Percentiles rank a stretch among this genome's conserved stretches.
phyloP scores from a whole-genome alignment of 2,113 vertebrate genomes.

The Sinocyclocheilus grahami region DNA sequence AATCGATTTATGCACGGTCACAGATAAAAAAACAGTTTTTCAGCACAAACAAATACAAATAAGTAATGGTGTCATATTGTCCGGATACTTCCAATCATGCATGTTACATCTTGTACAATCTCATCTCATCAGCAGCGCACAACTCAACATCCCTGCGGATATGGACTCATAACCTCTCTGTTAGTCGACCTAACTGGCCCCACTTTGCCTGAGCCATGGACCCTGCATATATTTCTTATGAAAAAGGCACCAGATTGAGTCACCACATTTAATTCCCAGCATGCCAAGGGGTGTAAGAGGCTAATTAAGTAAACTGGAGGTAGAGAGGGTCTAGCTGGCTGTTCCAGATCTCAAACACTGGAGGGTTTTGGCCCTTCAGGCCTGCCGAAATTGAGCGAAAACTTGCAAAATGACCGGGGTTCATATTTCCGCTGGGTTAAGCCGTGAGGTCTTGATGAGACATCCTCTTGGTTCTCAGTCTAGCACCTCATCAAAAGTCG shows the following conservation, averaged over 20 bases:
- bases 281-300: slow-evolving; percentile 42
- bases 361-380: slow-evolving; percentile 34
- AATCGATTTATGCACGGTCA: slow-evolving; percentile 5
- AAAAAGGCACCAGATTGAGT: slow-evolving; percentile 16
- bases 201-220: neutral
- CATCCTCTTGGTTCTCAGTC: slow-evolving; percentile 10
- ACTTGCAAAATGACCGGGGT: slow-evolving; percentile 43
- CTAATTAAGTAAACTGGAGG: slow-evolving; percentile 57
- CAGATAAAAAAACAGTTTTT: neutral
- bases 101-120: neutral
- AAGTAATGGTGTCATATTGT: neutral
- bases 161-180: slow-evolving; percentile 9
- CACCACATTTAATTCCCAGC: slow-evolving; percentile 52
- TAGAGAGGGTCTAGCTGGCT: slow-evolving; percentile 27
- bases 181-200: neutral
- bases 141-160: neutral
- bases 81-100: neutral
- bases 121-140: neutral
- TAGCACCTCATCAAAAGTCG: slow-evolving; percentile 44
- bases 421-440: slow-evolving; percentile 54
- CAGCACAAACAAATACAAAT: neutral
- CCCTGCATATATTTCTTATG: slow-evolving; percentile 24
- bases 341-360: slow-evolving; percentile 45
- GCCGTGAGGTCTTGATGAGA: slow-evolving; percentile 21
- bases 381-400: slow-evolving; percentile 46